Evolutionary conservation across 2,888 invertebrate genomes (phyloP), one percentile per base, ranked within the genome.

Genomic region (Apotomis betuletana): DNA sequence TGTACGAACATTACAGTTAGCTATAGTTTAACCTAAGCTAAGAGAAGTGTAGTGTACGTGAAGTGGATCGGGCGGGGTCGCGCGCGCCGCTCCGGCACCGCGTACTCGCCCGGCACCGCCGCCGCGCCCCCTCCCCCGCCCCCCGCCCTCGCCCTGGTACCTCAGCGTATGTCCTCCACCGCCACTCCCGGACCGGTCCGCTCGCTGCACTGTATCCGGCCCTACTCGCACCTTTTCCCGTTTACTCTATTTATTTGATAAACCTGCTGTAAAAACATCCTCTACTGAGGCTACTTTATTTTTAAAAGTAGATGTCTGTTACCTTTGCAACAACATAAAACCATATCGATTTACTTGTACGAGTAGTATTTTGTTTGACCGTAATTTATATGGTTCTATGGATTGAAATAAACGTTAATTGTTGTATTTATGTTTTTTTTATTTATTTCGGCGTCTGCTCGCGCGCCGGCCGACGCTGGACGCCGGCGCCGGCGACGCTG

Each of bases 341-440:
- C 90, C 88, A 90, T 88, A 88, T 87, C 89, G 82, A 89, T 86
- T 87, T 85, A 84, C 82, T 81, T 87, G 85, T 90, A 88, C 84
- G 83, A 86, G 88, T 91, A 90, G 90, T 88, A 88, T 88, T 91
- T 89, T 85, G 86, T 88, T 90, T 90, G 87, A 88, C 82, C 88
- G 88, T 90, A 86, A 91, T 90, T 90, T 89, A 90, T 90, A 90
- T 90, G 91, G 91, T 92, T 90, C 91, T 90, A 88, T 91, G 92
- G 90, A 92, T 90, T 92, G 89, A 92, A 92, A 92, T 92, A 92
- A 92, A 92, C 85, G 90, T 91, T 91, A 89, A 89, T 89, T 92
- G 91, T 91, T 92, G 91, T 92, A 92, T 87, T 86, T 87, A 87
- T 83, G 82, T 79, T 85, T 85, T 90, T 88, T 88, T 89, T 83